Percentiles rank a stretch among this genome's conserved stretches.
These are phyloP conservation scores for Molanna angustata DNA, from an alignment of 2,888 invertebrate genomes.

Conservation along the genomic window DNA sequence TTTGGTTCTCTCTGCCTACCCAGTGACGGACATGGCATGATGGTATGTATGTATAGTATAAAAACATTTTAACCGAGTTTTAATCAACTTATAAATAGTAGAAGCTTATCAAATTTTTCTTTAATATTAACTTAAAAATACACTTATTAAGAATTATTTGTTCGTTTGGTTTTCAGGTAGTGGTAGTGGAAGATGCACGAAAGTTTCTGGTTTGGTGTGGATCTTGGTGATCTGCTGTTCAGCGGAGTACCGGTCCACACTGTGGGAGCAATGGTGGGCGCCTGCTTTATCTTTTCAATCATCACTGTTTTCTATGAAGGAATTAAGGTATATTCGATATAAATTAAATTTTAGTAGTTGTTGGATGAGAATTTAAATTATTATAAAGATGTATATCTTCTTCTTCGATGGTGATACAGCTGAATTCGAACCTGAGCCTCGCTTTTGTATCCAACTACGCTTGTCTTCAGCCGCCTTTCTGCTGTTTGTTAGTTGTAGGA, in stretches of 20 bases:
- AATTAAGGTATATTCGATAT: constrained; percentile 44
- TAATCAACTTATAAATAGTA: too few species aligned
- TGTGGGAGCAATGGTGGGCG: constrained; percentile 53
- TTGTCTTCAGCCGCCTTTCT: too few species aligned
- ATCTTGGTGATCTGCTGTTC: constrained; percentile 63
- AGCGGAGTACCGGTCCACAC: constrained; percentile 57
- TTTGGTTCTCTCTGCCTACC: too few species aligned
- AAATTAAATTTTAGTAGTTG: background rate
- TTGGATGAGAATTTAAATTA: background rate
- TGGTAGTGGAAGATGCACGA: constrained; percentile 51
- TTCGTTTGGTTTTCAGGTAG: background rate
- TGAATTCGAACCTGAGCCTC: background rate
- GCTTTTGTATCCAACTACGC: too few species aligned
- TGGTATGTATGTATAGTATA: too few species aligned
- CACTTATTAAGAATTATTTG: background rate
- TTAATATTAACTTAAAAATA: too few species aligned
- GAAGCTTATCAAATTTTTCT: too few species aligned
- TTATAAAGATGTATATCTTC: too few species aligned
- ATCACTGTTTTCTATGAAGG: constrained; percentile 63
- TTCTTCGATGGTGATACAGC: background rate
- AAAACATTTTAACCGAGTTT: too few species aligned
- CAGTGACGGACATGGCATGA: too few species aligned
- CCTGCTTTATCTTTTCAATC: constrained; percentile 58
- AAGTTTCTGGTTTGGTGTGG: constrained; percentile 65
- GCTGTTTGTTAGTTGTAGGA: too few species aligned